phyloP scores from a whole-genome alignment of 2,888 invertebrate species.

The Anagyrus pseudococci region DNA sequence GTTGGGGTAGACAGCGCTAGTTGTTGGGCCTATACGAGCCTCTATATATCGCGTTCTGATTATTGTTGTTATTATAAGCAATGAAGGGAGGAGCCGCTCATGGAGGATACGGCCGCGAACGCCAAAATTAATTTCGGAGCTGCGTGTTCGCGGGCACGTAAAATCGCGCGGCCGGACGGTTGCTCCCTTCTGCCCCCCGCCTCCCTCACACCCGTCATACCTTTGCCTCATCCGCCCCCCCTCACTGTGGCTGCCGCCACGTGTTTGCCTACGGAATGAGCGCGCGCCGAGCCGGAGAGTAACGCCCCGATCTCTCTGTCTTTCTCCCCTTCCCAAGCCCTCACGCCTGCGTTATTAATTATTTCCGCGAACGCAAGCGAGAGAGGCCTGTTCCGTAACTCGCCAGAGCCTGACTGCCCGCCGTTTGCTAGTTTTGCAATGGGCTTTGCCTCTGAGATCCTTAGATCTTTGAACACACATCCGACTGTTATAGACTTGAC shows the following conservation, averaged over 20 bases:
- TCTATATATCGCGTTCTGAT: not conserved
- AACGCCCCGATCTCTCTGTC: not conserved
- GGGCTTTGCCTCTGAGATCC: no score
- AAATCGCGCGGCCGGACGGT: conserved; percentile 27
- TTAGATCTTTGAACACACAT: no score
- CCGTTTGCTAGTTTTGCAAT: no score
- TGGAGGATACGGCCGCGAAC: conserved; percentile 15
- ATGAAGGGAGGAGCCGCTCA: not conserved
- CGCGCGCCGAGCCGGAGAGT: not conserved
- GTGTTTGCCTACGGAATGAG: conserved; percentile 4
- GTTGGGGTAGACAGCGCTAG: conserved; percentile 29
- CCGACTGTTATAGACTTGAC: no score
- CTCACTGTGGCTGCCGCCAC: not conserved
- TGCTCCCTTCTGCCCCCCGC: not conserved
- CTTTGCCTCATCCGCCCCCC: not conserved
- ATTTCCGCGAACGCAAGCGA: not conserved
- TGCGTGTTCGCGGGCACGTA: conserved; percentile 20
- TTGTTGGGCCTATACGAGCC: no score
- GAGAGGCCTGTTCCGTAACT: no score
- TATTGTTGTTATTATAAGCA: conserved; percentile 18
- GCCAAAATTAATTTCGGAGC: conserved; percentile 42
- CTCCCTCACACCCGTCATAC: not conserved
- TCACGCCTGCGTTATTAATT: conserved; percentile 27
- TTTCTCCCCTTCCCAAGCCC: not conserved
- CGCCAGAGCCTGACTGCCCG: no score